Conservation (phyloP, 1,140 invertebrate genomes). For the Bathynomus jamesi region DNA sequence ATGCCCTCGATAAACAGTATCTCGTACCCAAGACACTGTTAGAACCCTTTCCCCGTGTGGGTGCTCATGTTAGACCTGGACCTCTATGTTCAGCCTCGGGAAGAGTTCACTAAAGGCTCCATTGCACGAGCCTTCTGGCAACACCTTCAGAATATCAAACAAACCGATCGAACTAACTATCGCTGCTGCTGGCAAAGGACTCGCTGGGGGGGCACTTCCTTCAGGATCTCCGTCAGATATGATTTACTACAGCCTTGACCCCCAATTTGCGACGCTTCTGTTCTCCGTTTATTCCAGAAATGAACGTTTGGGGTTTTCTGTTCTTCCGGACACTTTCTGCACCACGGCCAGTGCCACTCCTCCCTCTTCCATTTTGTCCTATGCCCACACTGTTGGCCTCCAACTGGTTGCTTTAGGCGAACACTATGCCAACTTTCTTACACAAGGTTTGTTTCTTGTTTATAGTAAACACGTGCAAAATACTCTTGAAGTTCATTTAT, state of each 20-base stretch:
- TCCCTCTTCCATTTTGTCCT: not conserved
- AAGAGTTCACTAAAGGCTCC: too few relatives aligned
- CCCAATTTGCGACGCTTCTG: constrained; percentile 12
- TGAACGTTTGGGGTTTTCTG: constrained; percentile 9
- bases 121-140: too few relatives aligned
- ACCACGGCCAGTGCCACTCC: not conserved
- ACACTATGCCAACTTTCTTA: constrained; percentile 14
- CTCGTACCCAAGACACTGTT: too few relatives aligned
- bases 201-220: too few relatives aligned
- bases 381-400: constrained; percentile 9
- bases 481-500: too few relatives aligned
- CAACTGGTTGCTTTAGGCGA: constrained; percentile 12
- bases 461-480: not conserved
- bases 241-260: constrained; percentile 20
- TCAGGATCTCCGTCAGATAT: not conserved
- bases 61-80: too few relatives aligned
- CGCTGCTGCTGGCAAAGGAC: too few relatives aligned
- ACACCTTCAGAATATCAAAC: too few relatives aligned
- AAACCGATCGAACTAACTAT: too few relatives aligned
- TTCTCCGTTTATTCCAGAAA: constrained; percentile 17
- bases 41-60: too few relatives aligned
- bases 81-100: too few relatives aligned
- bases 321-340: constrained; percentile 8
- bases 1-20: too few relatives aligned
- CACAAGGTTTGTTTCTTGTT: constrained; percentile 1